A percentile compares a stretch with the other conserved stretches of the same genome.
phyloP scores from a whole-genome alignment of 2,888 invertebrate genomes.

The Acleris laterana region DNA sequence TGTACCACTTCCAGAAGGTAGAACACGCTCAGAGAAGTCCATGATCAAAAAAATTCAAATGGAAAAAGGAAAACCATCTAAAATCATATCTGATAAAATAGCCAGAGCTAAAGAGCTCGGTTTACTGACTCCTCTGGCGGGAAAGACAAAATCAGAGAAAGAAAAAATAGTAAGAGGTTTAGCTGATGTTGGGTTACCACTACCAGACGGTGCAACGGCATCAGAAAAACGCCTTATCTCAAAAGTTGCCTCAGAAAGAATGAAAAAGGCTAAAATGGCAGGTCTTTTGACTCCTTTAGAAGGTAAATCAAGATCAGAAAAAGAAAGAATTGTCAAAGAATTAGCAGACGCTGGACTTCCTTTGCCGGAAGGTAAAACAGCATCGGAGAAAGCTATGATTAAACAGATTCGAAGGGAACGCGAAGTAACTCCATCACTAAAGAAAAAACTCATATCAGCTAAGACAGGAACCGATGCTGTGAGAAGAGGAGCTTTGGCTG shows the following conservation, averaged over 20 bases:
- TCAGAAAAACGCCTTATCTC: slow-evolving; percentile 26
- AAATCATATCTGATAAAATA: slow-evolving; percentile 35
- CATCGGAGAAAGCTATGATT: slow-evolving; percentile 44
- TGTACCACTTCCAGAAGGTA: too few species aligned
- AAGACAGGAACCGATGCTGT: neutral
- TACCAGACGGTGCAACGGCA: slow-evolving; percentile 33
- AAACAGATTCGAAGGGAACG: slow-evolving; percentile 41
- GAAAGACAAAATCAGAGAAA: slow-evolving; percentile 47
- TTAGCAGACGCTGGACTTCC: slow-evolving; percentile 42
- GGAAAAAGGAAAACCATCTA: too few species aligned
- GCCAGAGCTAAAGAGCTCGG: slow-evolving; percentile 46
- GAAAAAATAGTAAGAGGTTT: slow-evolving; percentile 46
- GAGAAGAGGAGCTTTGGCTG: slow-evolving; percentile 35
- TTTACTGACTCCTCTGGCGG: slow-evolving; percentile 48
- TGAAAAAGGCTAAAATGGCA: slow-evolving; percentile 43
- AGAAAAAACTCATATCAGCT: neutral
- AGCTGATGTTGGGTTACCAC: slow-evolving; percentile 43
- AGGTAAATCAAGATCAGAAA: slow-evolving; percentile 44
- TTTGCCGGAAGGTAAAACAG: slow-evolving; percentile 43
- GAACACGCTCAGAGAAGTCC: too few species aligned
- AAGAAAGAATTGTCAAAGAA: slow-evolving; percentile 47
- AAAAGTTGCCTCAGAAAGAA: slow-evolving; percentile 21
- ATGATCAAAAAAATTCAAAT: too few species aligned
- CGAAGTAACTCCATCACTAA: slow-evolving; percentile 46
- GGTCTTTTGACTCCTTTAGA: slow-evolving; percentile 46